Conservation (phyloP, 2,113 vertebrate species). For the Scophthalmus maximus region DNA sequence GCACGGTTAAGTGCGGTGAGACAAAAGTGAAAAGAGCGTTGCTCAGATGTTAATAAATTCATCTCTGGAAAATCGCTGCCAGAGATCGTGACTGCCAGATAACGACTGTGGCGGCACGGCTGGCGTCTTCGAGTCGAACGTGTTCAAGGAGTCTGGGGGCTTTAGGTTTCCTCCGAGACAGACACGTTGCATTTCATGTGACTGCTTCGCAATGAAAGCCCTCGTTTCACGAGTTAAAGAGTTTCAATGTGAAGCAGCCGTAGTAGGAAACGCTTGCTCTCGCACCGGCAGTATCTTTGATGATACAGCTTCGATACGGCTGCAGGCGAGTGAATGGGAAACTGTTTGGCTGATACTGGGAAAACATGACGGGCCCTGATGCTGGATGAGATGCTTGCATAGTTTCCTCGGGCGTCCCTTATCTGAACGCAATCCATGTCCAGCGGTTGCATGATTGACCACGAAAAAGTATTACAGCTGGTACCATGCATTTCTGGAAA, state of each 20-base stretch:
- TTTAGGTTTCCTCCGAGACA: too few species aligned
- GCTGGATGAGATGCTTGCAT: background rate
- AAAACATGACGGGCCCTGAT: background rate
- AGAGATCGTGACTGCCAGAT: too few species aligned
- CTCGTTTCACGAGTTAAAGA: too few species aligned
- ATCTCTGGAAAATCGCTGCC: background rate
- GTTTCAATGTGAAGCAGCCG: background rate
- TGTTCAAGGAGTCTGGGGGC: too few species aligned
- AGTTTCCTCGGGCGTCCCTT: background rate
- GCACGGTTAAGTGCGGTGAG: background rate
- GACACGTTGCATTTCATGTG: too few species aligned
- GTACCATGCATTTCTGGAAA: background rate
- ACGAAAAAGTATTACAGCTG: too few species aligned
- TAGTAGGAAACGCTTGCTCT: background rate
- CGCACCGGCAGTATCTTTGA: background rate
- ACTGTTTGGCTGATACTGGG: background rate
- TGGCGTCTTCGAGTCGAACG: too few species aligned
- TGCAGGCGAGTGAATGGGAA: background rate
- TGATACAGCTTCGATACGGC: background rate
- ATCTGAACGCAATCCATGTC: too few species aligned
- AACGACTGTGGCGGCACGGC: too few species aligned
- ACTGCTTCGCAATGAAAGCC: too few species aligned
- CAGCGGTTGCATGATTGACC: too few species aligned
- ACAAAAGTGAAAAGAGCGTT: slow-evolving; percentile 6
- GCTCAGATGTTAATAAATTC: background rate